phyloP scores from a whole-genome alignment of 2,797 vertebrate genomes.

The Champsocephalus esox region DNA sequence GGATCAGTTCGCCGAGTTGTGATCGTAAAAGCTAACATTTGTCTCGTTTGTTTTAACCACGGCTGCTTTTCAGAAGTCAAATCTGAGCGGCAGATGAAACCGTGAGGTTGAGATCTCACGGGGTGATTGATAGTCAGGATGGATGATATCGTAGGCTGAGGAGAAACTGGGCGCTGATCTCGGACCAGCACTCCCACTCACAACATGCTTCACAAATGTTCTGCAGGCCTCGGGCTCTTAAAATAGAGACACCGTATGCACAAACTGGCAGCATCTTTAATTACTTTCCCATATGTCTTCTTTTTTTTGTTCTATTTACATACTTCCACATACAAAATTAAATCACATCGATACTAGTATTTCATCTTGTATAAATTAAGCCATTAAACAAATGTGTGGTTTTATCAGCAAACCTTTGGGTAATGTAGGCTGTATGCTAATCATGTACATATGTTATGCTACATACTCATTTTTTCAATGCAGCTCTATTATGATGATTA shows the following conservation, averaged over 20 bases:
- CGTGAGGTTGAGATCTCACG: slow-evolving; percentile 17
- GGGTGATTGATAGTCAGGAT: slow-evolving; percentile 50
- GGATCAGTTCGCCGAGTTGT: slow-evolving; percentile 34
- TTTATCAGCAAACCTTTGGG: no score
- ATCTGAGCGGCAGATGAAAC: slow-evolving; percentile 1
- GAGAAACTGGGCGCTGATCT: slow-evolving; percentile 44
- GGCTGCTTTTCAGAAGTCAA: slow-evolving; percentile 23
- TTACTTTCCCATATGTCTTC: not conserved
- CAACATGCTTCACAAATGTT: slow-evolving; percentile 58
- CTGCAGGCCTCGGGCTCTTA: slow-evolving; percentile 8
- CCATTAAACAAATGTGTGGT: no score
- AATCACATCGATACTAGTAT: no score
- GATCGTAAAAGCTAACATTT: slow-evolving; percentile 46
- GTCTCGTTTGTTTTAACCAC: slow-evolving; percentile 17
- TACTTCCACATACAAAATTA: not conserved
- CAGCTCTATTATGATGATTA: no score
- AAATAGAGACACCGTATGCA: slow-evolving; percentile 10
- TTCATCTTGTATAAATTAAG: not conserved
- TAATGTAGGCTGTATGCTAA: no score
- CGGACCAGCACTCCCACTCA: slow-evolving; percentile 54
- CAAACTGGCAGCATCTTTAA: not conserved
- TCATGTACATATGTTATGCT: no score
- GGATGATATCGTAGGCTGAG: slow-evolving; percentile 29
- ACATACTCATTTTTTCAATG: no score
- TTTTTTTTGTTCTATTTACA: not conserved